Evolutionary conservation across 2,888 invertebrate species (phyloP), one percentile per base, ranked within the genome.

Genomic region (Ophion ventricosus): DNA sequence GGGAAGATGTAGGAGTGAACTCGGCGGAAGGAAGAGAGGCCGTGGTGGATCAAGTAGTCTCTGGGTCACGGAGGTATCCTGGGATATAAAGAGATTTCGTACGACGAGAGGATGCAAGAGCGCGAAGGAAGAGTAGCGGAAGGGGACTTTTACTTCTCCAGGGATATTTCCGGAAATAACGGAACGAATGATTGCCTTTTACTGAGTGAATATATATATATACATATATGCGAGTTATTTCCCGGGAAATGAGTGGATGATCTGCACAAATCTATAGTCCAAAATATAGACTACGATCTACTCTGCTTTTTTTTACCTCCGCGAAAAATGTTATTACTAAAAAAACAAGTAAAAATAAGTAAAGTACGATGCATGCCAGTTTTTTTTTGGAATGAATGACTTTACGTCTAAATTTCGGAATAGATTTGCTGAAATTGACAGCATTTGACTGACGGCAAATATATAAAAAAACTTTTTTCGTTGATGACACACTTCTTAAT

Each of bases 161-260:
- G 75, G 74, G 69, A 35, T 35, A 74, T 73, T 79, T 66, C 74
- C 64, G 74, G 75, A 81, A 78, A 75, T 75, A 81, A 79, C 20
- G 74, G 77, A 66, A 77, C 78, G 85, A 87, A 86, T 79, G 87
- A 80, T 85, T 83, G 84, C 86, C 84, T 87, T 86, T 83, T 80
- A 84, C 82, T 79, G 75, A 81, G 79, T 40, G 84, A 87, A 86
- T 87, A 81, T 85, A 82, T 85, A 54, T 54, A 54, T 54, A 54
- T 54, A 54, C 8, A 54, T 11, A 54, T 29, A 63, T 63, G 7
- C 1, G 26, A 2, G 17, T 10, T 8, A 35, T 29, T 29, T 29
- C 26, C 11, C 10, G 23, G 11, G 8, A 61, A 57, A 57, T 57
- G 35, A 35, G 5, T 20, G 57, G 23, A 17, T n/a, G n/a, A 20